These are phyloP conservation scores for Caenorhabditis doughertyi DNA, from an alignment of 2,888 invertebrate genomes.

Conservation along the genomic window DNA sequence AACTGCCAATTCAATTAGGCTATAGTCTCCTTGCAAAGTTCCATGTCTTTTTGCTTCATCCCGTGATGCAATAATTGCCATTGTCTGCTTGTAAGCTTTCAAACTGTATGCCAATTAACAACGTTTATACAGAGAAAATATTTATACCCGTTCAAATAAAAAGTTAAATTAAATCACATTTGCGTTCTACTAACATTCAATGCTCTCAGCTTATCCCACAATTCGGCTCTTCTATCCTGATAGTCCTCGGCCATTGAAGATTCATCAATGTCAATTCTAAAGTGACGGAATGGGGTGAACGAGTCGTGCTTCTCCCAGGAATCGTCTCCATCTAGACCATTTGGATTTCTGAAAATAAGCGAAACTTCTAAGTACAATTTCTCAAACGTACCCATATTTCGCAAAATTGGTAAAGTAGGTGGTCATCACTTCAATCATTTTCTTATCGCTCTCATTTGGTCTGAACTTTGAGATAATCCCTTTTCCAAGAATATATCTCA, in stretches of 20 bases:
- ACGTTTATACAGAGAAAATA: neutral
- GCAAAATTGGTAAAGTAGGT: slow-evolving; percentile 75
- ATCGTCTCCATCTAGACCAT: slow-evolving; percentile 10
- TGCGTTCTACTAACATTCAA: slow-evolving; percentile 50
- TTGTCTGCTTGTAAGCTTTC: too few relatives aligned
- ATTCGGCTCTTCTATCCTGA: slow-evolving; percentile 70
- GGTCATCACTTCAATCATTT: slow-evolving; percentile 74
- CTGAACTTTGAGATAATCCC: slow-evolving; percentile 73
- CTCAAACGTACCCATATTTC: slow-evolving; percentile 69
- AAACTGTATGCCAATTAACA: too few relatives aligned
- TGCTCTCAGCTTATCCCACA: slow-evolving; percentile 68
- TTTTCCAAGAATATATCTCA: slow-evolving; percentile 74
- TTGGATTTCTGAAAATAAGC: slow-evolving; percentile 61
- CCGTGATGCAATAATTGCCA: too few relatives aligned
- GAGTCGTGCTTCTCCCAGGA: slow-evolving; percentile 60
- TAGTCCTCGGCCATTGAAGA: slow-evolving; percentile 68
- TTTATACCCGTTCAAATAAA: neutral
- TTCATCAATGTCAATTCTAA: slow-evolving; percentile 50
- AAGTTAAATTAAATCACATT: neutral
- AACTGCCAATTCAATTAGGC: too few relatives aligned
- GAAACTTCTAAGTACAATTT: neutral
- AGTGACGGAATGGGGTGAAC: slow-evolving; percentile 53
- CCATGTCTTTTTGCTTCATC: too few relatives aligned
- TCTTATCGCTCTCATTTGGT: slow-evolving; percentile 71
- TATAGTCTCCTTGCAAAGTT: too few relatives aligned